Evolutionary conservation across 1,140 invertebrate genomes (phyloP), one percentile per base, ranked within the genome.

Genomic region (Drosophila chauvacae): DNA sequence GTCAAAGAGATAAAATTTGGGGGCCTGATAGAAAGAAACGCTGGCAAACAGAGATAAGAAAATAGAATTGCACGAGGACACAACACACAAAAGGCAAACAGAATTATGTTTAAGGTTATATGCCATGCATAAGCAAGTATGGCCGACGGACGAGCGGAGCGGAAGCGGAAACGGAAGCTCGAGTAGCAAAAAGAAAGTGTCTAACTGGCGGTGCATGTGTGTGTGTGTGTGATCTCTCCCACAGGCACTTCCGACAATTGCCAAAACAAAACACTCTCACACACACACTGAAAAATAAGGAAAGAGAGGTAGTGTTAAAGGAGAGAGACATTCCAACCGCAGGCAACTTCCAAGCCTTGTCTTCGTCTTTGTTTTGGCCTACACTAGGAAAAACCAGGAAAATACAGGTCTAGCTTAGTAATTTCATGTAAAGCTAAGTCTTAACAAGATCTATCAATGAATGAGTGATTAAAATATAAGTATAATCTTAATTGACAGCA

Each of bases 81-180:
- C 70, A 86, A 64, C 62, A 82, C 50, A 70, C 66, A 70, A 87
- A 88, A 88, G 75, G 84, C 77, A 88, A 88, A 88, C 84, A 84
- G 88, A 88, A 88, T 88, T 88, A 88, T 88, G 84, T 88, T 88
- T 88, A 88, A 88, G 84, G 84, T 88, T 88, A 90, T 88, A 88
- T 88, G 84, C 84, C 77, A 84, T 88, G 84, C 85, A 88, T 88
- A 88, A 88, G 85, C 88, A 88, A 88, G 82, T 88, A 83, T 88
- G 84, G 78, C 80, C 77, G 76, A 73, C 76, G 50, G 37, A 50
- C 37, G 18, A 69, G 59, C 65, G 75, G 62, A 81, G 80, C 84
- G 84, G 84, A 87, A 88, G 69, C 80, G 84, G 84, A 88, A 88
- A 69, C 84, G 84, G 84, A 88, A 84, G 84, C 81, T 77, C 84